Conservation (phyloP, 2,888 invertebrate species). For the Philereme transversata region DNA sequence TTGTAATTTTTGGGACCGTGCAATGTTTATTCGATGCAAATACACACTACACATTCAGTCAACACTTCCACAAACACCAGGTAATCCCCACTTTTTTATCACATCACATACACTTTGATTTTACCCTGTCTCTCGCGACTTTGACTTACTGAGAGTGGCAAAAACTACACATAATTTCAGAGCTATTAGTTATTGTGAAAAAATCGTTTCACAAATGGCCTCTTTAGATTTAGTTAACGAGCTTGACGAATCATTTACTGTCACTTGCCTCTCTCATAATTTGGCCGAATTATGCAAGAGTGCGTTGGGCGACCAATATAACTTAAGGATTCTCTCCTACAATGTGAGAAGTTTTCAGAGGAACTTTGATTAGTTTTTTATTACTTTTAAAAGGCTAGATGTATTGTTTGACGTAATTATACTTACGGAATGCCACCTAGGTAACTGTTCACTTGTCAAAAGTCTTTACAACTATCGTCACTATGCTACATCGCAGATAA, state of each 20-base stretch:
- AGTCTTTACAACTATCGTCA: background rate
- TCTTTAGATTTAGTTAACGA: background rate
- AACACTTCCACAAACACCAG: too few relatives aligned
- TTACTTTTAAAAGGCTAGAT: background rate
- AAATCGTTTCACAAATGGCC: constrained; percentile 2
- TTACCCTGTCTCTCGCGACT: too few relatives aligned
- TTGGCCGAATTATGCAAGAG: background rate
- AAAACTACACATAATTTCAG: too few relatives aligned
- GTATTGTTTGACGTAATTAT: constrained; percentile 1
- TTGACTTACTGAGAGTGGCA: too few relatives aligned
- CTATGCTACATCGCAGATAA: background rate
- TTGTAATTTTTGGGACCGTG: too few relatives aligned
- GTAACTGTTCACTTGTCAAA: background rate
- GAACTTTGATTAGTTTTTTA: too few relatives aligned
- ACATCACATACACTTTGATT: too few relatives aligned
- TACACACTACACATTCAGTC: too few relatives aligned
- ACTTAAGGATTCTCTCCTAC: constrained; percentile 1
- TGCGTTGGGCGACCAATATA: background rate
- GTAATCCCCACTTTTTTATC: too few relatives aligned
- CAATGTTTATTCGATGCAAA: too few relatives aligned
- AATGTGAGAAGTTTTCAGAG: background rate
- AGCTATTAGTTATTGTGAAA: too few relatives aligned
- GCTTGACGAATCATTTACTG: constrained; percentile 3
- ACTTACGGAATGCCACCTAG: constrained; percentile 6
- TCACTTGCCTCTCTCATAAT: background rate